Base-by-base conservation (phyloP, 2,113 vertebrate species). In the Lampris incognitus region DNA sequence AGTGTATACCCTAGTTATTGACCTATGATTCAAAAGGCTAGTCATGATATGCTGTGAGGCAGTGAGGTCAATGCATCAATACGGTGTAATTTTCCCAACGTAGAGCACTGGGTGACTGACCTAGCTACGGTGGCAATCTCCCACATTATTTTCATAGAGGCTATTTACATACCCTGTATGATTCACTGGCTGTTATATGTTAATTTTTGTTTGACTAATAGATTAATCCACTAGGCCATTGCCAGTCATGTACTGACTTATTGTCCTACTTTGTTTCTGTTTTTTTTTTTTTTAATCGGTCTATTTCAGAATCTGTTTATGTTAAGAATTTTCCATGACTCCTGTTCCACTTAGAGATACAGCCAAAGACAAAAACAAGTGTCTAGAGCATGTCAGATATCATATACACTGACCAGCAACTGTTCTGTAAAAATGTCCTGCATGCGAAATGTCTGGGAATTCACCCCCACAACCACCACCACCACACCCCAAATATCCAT, bases 141-240 rank as follows among this genome's bases (percentile, higher is more conserved):
- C 24, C 24, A 24, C 24, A 54, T 13, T 13, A 2, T 54, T 13
- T 54, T 54, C 4, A 4, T 13, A 54, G 11, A 54, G 13, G 10
- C 51, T 54, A 11, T 54, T 11, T 54, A 54, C 51, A 13, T 54
- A 3, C 13, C 51, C 52, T 11, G 2, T 36, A 10, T 85, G 81
- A 84, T 72, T 72, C 81, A 77, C n/a, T 37, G 9, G 6, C 7
- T 66, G 4, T 4, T 66, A 66, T 52, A 2, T n/a, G 11, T 13
- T 54, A 5, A 54, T 54, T 54, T 13, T n/a, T 11, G 24, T 24
- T 24, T 11, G 10, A 54, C 51, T 13, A 54, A 13, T 54, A 54
- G 13, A 11, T 54, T 4, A 54, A 13, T 13, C 51, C 10, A 9
- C 50, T 11, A 9, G 9, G 51, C 51, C 10, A 11, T 54, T 54